phyloP scores from a whole-genome alignment of 1,140 invertebrate species.

The Maniola jurtina region DNA sequence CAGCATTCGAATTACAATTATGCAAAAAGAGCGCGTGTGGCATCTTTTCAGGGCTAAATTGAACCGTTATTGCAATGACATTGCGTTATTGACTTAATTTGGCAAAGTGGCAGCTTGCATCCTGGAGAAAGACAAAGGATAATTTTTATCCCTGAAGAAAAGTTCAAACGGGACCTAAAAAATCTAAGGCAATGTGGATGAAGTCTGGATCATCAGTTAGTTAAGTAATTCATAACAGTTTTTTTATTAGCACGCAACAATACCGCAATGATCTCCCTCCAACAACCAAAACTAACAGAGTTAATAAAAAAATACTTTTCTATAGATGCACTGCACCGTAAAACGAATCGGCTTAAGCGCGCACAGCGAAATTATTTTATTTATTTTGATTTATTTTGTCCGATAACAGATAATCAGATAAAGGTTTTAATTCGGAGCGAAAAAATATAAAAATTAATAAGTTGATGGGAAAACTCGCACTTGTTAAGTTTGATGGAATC shows the following conservation, averaged over 20 bases:
- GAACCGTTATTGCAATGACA: too few species aligned
- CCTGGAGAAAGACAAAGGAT: too few species aligned
- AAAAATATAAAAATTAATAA: slow-evolving; percentile 55
- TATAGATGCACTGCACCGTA: slow-evolving; percentile 46
- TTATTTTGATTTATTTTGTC: slow-evolving; percentile 36
- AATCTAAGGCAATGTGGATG: too few species aligned
- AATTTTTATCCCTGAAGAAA: too few species aligned
- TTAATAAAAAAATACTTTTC: slow-evolving; percentile 43
- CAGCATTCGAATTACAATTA: too few species aligned
- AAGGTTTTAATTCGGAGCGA: slow-evolving; percentile 56
- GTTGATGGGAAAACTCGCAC: slow-evolving; percentile 52
- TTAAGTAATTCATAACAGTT: background rate
- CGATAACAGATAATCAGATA: slow-evolving; percentile 70
- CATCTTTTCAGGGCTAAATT: too few species aligned
- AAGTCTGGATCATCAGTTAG: background rate
- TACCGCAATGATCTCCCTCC: background rate
- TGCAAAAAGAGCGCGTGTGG: too few species aligned
- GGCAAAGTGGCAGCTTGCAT: too few species aligned
- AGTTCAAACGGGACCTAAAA: too few species aligned
- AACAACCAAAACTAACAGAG: slow-evolving; percentile 25
- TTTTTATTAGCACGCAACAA: slow-evolving; percentile 5
- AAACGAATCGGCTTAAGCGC: slow-evolving; percentile 60
- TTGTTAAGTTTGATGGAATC: slow-evolving; percentile 44
- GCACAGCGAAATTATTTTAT: slow-evolving; percentile 55
- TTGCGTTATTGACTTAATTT: too few species aligned